Percentiles rank a stretch among this genome's conserved stretches.
These are phyloP conservation scores for Archips xylosteana DNA, from an alignment of 2,888 invertebrate species.

Conservation along the genomic window DNA sequence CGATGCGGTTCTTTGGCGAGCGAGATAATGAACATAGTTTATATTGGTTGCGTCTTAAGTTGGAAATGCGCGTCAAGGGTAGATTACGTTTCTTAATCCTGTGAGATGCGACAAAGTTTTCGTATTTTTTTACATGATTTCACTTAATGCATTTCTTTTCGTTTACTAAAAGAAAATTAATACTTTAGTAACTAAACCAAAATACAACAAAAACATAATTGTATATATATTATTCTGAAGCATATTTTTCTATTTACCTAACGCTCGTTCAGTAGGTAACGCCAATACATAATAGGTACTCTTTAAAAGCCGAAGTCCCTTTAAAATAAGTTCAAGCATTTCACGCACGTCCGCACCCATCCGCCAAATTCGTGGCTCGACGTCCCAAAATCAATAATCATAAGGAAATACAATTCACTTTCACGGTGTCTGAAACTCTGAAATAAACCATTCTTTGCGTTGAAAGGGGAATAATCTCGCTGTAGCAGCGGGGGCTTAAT, in stretches of 20 bases:
- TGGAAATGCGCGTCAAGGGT: neutral
- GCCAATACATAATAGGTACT: neutral
- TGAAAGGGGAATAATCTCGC: conserved; percentile 85
- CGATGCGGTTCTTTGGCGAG: conserved; percentile 60
- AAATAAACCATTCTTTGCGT: conserved; percentile 84
- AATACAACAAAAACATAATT: too few species aligned
- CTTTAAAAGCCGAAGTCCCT: neutral
- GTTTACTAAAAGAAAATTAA: too few species aligned
- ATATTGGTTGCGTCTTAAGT: conserved; percentile 51
- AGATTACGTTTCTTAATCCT: neutral
- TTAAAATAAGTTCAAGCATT: neutral
- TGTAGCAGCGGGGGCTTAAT: conserved; percentile 83
- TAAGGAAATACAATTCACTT: conserved; percentile 83
- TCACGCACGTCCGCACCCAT: conserved; percentile 1
- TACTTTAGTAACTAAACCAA: too few species aligned
- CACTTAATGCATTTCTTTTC: too few species aligned
- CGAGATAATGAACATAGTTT: conserved; percentile 76
- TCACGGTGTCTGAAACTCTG: conserved; percentile 83
- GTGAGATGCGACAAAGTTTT: neutral
- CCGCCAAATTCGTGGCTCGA: conserved; percentile 29
- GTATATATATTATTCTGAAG: too few species aligned
- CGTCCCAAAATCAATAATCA: conserved; percentile 72
- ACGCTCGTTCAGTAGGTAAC: too few species aligned
- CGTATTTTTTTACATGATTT: neutral
- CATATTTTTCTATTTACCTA: too few species aligned